Evolutionary conservation across 2,888 invertebrate species (phyloP).

Genomic region (Drosophila macrospina): DNA sequence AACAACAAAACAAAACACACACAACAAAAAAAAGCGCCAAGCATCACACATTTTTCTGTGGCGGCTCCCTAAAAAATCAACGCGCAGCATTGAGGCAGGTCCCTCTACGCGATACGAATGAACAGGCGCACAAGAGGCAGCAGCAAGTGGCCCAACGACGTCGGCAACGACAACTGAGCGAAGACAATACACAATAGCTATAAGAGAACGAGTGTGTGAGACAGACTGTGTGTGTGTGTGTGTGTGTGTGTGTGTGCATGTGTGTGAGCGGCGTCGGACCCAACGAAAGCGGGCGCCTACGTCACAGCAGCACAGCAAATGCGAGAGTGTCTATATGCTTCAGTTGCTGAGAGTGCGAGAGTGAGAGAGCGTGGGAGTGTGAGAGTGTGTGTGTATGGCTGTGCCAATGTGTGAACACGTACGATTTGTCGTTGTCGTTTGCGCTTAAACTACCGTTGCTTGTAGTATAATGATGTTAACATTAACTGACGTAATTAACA

Average conservation of each 20-base stretch:
- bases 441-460: conserved; percentile 59
- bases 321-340: conserved; percentile 24
- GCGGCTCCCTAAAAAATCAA: conserved; percentile 66
- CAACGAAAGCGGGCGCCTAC: conserved; percentile 60
- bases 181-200: conserved; percentile 41
- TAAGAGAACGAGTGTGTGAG: conserved; percentile 9
- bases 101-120: conserved; percentile 81
- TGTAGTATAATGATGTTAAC: conserved; percentile 45
- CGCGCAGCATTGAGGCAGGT: conserved; percentile 83
- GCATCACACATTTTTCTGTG: conserved; percentile 45
- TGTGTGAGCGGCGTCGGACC: conserved; percentile 38
- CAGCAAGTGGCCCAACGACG: conserved; percentile 51
- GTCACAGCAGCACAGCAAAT: conserved; percentile 54
- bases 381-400: conserved; percentile 1
- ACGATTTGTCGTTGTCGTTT: conserved; percentile 26
- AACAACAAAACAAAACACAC: conserved; percentile 26
- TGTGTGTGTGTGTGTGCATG: conserved; percentile 19
- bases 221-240: conserved; percentile 17
- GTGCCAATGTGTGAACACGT: conserved; percentile 8
- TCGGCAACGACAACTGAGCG: conserved; percentile 34
- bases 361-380: conserved; percentile 60
- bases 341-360: conserved; percentile 24
- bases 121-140: conserved; percentile 74
- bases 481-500: conserved; percentile 67
- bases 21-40: conserved; percentile 25